Evolutionary conservation across 2,113 vertebrate species (phyloP).

Genomic region (Gadus macrocephalus): DNA sequence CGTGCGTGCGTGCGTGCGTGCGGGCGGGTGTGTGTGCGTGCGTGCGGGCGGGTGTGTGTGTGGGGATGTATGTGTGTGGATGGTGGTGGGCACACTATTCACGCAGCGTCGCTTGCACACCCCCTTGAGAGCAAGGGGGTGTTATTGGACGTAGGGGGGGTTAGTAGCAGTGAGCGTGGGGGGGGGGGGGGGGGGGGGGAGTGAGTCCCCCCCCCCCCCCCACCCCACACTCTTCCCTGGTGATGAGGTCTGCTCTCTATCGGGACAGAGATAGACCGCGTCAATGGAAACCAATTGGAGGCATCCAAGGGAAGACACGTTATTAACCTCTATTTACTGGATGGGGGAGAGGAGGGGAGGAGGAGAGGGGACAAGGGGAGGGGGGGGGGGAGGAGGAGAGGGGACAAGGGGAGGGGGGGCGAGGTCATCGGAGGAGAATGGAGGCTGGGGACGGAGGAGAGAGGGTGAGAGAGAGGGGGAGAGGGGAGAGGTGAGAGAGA

Average conservation of each 20-base stretch:
- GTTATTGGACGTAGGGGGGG: too few relatives aligned
- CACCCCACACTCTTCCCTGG: conserved; percentile 18
- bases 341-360: background rate
- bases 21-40: background rate
- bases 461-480: background rate
- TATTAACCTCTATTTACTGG: conserved; percentile 52
- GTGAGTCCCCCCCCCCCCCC: background rate
- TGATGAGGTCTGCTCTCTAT: conserved; percentile 63
- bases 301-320: conserved; percentile 58
- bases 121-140: too few relatives aligned
- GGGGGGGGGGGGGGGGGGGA: too few relatives aligned
- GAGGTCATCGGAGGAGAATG: conserved; percentile 7
- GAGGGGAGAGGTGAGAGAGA: background rate
- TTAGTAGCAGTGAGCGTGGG: too few relatives aligned
- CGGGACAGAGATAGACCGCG: conserved; percentile 59
- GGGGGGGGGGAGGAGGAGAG: background rate
- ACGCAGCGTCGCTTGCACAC: too few relatives aligned
- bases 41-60: background rate
- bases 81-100: too few relatives aligned
- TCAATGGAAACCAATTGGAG: conserved; percentile 69
- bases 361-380: conserved; percentile 17
- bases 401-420: conserved; percentile 16
- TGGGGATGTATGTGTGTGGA: background rate
- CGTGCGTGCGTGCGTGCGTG: background rate
- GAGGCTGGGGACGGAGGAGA: too few relatives aligned